Percentiles rank a stretch among this genome's conserved stretches.
These are phyloP conservation scores for Oscheius sp. DNA, from an alignment of 2,888 invertebrate genomes.

Conservation along the genomic window DNA sequence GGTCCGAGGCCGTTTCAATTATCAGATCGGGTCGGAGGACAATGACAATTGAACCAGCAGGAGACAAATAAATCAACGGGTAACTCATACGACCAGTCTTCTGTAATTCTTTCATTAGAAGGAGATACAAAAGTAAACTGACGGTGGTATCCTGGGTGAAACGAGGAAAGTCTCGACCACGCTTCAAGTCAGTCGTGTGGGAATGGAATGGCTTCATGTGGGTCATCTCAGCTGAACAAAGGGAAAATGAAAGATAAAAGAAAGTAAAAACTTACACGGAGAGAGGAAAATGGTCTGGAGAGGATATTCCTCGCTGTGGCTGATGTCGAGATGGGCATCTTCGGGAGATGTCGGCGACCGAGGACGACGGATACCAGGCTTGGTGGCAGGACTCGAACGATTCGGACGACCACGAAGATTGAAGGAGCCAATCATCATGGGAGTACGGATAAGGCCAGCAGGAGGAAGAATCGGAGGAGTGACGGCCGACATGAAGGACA, in stretches of 20 bases:
- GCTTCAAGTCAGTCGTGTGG: not conserved
- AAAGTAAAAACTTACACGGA: not conserved
- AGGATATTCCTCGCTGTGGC: not conserved
- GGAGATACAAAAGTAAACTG: not conserved
- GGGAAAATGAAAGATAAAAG: not conserved
- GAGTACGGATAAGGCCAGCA: not conserved
- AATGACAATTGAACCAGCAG: conserved; percentile 74
- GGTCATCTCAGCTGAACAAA: conserved; percentile 15
- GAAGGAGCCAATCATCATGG: not conserved
- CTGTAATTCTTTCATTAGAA: not conserved
- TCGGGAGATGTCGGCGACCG: not conserved
- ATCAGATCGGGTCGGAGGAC: conserved; percentile 73
- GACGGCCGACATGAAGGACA: no score
- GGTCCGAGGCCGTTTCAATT: conserved; percentile 75
- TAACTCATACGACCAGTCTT: conserved; percentile 46
- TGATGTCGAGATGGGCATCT: not conserved
- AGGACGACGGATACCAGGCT: not conserved
- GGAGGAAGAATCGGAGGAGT: no score
- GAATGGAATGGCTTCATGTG: conserved; percentile 15
- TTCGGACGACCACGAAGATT: not conserved
- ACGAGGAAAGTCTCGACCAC: not conserved
- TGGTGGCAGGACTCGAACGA: not conserved
- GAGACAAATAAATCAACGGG: conserved; percentile 74
- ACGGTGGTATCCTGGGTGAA: no score
- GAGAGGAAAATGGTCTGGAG: not conserved